Conservation (phyloP, 2,797 vertebrate species). For the Labeo calbasu region DNA sequence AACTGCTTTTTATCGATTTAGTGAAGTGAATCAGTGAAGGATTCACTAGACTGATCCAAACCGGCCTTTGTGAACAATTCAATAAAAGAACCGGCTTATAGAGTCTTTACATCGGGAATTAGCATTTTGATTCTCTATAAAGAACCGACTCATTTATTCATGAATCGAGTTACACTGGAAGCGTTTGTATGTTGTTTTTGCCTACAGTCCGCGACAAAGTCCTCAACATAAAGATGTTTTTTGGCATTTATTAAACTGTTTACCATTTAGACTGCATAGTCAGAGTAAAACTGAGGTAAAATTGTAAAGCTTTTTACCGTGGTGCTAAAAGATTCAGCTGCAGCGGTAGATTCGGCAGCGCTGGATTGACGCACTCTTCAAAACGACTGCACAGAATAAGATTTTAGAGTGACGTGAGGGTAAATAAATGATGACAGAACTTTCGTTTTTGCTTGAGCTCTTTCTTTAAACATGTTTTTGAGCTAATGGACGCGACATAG, state of each 20-base stretch:
- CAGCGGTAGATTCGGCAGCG: neutral
- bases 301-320: neutral
- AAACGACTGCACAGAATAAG: neutral
- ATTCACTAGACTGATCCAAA: neutral
- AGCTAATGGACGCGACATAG: slow-evolving; percentile 30
- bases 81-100: neutral
- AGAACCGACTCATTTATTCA: neutral
- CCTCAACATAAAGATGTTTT: neutral
- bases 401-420: neutral
- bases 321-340: neutral
- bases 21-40: neutral
- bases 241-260: neutral
- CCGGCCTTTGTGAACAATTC: neutral
- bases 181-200: neutral
- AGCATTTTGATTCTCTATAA: neutral
- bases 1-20: neutral
- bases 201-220: neutral
- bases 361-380: neutral
- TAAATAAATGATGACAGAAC: slow-evolving; percentile 1
- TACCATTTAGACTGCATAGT: neutral
- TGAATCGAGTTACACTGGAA: neutral
- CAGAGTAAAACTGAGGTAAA: neutral
- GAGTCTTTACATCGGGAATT: neutral
- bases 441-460: neutral
- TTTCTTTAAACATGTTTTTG: slow-evolving; percentile 38